phyloP scores from a whole-genome alignment of 2,888 invertebrate genomes.

The Eretmocerus hayati region DNA sequence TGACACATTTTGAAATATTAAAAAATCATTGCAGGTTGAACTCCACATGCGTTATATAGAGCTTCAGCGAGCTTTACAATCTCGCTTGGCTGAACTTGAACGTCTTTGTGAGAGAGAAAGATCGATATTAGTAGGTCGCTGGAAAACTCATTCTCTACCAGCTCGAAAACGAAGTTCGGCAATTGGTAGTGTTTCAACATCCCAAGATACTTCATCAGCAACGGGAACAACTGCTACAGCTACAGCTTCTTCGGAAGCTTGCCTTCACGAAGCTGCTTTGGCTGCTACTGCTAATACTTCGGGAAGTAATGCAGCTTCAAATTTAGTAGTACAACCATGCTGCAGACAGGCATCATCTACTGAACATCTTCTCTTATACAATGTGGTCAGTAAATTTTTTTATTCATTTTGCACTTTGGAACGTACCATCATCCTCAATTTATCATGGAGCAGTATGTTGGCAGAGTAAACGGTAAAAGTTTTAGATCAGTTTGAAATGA shows the following conservation, averaged over 20 bases:
- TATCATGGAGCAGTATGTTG: too few relatives aligned
- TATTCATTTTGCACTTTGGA: too few relatives aligned
- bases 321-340: slow-evolving; percentile 48
- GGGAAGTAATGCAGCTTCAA: slow-evolving; percentile 44
- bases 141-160: slow-evolving; percentile 85
- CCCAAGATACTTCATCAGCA: too few relatives aligned
- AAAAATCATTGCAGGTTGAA: slow-evolving; percentile 66
- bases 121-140: slow-evolving; percentile 75
- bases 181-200: slow-evolving; percentile 31
- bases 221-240: too few relatives aligned
- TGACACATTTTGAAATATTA: too few relatives aligned
- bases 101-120: slow-evolving; percentile 73
- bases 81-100: slow-evolving; percentile 78
- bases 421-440: too few relatives aligned
- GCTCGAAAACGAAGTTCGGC: slow-evolving; percentile 73
- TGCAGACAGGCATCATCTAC: slow-evolving; percentile 75
- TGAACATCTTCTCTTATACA: slow-evolving; percentile 55
- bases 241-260: too few relatives aligned
- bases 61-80: slow-evolving; percentile 74
- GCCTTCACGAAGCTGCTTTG: too few relatives aligned
- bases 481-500: too few relatives aligned
- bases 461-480: too few relatives aligned
- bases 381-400: slow-evolving; percentile 37
- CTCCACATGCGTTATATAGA: slow-evolving; percentile 89
- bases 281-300: too few relatives aligned